Evolutionary conservation across 2,113 vertebrate species (phyloP), one percentile per base, ranked within the genome.

Genomic region (Pterocles burchelli): DNA sequence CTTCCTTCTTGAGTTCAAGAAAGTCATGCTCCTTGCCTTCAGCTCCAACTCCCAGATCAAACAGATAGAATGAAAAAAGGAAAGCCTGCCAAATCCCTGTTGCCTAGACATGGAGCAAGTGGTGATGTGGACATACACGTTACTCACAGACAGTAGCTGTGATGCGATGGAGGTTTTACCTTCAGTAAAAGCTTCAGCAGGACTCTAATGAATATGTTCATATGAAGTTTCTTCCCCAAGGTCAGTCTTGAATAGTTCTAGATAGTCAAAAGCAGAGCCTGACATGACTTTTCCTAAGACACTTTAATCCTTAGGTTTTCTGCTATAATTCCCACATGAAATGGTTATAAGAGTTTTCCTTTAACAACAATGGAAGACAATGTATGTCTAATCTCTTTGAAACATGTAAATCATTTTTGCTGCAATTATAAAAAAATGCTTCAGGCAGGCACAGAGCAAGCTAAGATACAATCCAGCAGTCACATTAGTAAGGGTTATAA

Each of bases 151-250:
- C 17, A 66, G 29, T 9, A 81, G 33, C 1, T 2, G 33, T 4
- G 29, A 34, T 2, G 45, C 41, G 41, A 48, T 66, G 55, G 29
- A 71, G 19, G 11, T 7, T 55, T 85, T 26, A 73, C 5, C 34
- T 61, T 24, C 24, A 78, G 13, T 28, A 75, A 62, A 93, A 71
- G 16, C 20, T 82, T 61, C 55, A 65, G 29, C 28, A 84, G 54
- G 19, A 58, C 36, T 73, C 33, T 68, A 55, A 80, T 46, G 12
- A 68, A 11, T 17, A 80, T 28, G 18, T 36, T 57, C 31, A 51
- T 38, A n/a, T 9, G 13, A 70, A 2, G 1, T 5, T 58, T 81
- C 48, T 2, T 3, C 1, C 28, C 16, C 17, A 24, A 19, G 2
- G 2, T 46, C 31, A 63, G 29, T n/a, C 11, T 52, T 52, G 16